These are phyloP conservation scores for Zaprionus bogoriensis DNA, from an alignment of 2,888 invertebrate species.

Conservation along the genomic window DNA sequence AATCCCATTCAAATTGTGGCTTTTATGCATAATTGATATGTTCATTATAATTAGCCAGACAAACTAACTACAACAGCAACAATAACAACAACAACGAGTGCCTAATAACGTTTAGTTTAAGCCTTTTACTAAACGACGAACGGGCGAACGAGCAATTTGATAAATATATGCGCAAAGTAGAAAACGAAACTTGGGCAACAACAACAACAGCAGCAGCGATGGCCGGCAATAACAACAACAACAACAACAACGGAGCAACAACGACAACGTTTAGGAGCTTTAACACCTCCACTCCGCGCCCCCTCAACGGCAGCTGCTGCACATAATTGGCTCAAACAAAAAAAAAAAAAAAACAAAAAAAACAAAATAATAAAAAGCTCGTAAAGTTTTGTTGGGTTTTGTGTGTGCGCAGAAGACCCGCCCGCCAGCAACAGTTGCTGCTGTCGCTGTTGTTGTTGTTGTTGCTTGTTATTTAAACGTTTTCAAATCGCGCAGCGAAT, in stretches of 20 bases:
- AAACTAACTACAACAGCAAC: conserved; percentile 11
- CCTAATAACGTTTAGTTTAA: conserved; percentile 33
- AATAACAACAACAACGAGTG: conserved; percentile 23
- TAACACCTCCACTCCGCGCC: conserved; percentile 39
- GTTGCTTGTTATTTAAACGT: conserved; percentile 71
- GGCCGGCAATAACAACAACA: conserved; percentile 37
- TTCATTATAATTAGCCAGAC: conserved; percentile 49
- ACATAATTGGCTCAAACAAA: conserved; percentile 68
- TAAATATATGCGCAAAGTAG: conserved; percentile 57
- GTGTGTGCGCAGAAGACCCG: conserved; percentile 71
- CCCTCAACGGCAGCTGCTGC: conserved; percentile 66
- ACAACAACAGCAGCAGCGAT: conserved; percentile 30
- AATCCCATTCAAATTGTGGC: conserved; percentile 18
- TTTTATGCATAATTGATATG: conserved; percentile 46
- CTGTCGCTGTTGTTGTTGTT: conserved; percentile 43
- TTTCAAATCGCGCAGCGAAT: conserved; percentile 77
- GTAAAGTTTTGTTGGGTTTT: conserved; percentile 55
- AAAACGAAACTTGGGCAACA: conserved; percentile 43
- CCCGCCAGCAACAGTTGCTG: conserved; percentile 54
- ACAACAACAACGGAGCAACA: conserved; percentile 21
- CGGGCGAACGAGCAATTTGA: conserved; percentile 49
- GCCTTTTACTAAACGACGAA: conserved; percentile 51
- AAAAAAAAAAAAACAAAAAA: conserved; percentile 34
- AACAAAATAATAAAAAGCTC: conserved; percentile 56
- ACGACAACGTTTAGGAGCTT: conserved; percentile 49